phyloP scores from a whole-genome alignment of 2,888 invertebrate species.

The Coenonympha glycerion region DNA sequence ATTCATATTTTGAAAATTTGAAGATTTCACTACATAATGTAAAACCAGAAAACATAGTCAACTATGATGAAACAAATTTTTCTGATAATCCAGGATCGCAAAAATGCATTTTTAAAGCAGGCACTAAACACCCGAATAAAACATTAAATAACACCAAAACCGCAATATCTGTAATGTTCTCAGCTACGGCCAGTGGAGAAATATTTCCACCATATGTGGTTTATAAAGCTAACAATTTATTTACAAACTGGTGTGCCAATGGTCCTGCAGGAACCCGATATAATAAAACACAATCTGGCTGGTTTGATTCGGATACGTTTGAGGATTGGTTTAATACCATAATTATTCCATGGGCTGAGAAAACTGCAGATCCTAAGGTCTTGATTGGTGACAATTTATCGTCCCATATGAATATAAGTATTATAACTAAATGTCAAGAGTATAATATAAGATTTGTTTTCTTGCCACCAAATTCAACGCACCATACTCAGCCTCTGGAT shows the following conservation, averaged over 20 bases:
- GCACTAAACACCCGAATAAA: constrained; percentile 6
- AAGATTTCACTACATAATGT: neutral
- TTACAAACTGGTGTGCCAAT: constrained; percentile 40
- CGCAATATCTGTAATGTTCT: constrained; percentile 22
- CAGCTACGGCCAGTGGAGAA: constrained; percentile 19
- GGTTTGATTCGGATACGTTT: constrained; percentile 38
- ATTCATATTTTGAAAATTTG: constrained; percentile 1
- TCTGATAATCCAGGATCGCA: constrained; percentile 24
- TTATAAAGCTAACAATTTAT: constrained; percentile 37
- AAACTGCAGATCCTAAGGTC: constrained; percentile 15
- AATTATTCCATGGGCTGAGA: constrained; percentile 18
- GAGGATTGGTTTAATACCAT: constrained; percentile 37
- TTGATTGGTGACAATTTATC: no score
- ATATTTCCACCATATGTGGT: constrained; percentile 22
- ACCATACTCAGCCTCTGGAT: no score
- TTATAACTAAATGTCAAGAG: no score
- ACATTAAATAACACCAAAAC: constrained; percentile 10
- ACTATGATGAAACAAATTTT: constrained; percentile 28
- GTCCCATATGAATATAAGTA: no score
- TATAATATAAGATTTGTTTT: no score
- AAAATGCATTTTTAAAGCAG: constrained; percentile 24
- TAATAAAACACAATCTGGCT: constrained; percentile 42
- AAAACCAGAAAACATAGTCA: constrained; percentile 16
- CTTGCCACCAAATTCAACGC: no score
- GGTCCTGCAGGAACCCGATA: constrained; percentile 43